Percentiles rank a stretch among this genome's conserved stretches.
Evolutionary conservation across 1,140 invertebrate species (phyloP).

Genomic region (Drosophila sulfurigaster): DNA sequence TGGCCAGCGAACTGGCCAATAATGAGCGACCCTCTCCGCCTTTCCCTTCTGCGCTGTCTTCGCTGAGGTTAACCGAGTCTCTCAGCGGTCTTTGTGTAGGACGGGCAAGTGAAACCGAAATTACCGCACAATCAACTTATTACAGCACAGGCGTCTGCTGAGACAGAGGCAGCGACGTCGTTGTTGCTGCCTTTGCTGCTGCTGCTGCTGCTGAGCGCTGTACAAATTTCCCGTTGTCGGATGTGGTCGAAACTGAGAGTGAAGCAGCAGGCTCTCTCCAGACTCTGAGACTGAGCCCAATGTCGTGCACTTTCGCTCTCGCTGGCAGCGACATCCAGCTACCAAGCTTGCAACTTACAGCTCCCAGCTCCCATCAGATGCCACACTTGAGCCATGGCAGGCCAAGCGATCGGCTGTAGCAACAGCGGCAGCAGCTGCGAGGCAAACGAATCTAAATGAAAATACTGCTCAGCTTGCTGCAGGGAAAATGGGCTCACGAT

Average conservation of each 20-base stretch:
- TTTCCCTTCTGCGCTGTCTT: conserved; percentile 8
- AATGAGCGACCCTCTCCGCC: conserved; percentile 52
- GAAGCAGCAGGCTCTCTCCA: conserved; percentile 32
- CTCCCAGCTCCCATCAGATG: conserved; percentile 24
- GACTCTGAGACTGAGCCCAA: conserved; percentile 33
- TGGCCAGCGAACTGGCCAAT: conserved; percentile 73
- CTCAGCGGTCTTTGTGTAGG: conserved; percentile 53
- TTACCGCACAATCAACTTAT: conserved; percentile 85
- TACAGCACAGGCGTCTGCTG: conserved; percentile 67
- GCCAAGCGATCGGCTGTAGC: conserved; percentile 60
- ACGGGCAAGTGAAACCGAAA: conserved; percentile 80
- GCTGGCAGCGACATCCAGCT: conserved; percentile 32
- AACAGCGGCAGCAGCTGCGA: conserved; percentile 35
- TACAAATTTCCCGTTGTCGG: conserved; percentile 75
- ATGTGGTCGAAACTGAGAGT: conserved; percentile 53
- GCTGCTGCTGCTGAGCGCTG: conserved; percentile 12
- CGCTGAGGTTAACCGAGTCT: conserved; percentile 38
- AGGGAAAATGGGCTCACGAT: conserved; percentile 66
- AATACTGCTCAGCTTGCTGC: conserved; percentile 23
- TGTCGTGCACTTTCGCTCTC: conserved; percentile 82
- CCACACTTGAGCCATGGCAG: conserved; percentile 66
- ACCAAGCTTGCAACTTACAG: conserved; percentile 2
- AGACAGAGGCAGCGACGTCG: conserved; percentile 11
- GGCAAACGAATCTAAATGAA: conserved; percentile 29
- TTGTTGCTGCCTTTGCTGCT: conserved; percentile 4